These are phyloP conservation scores for Spodoptera littoralis DNA, from an alignment of 2,888 invertebrate species.

Conservation along the genomic window DNA sequence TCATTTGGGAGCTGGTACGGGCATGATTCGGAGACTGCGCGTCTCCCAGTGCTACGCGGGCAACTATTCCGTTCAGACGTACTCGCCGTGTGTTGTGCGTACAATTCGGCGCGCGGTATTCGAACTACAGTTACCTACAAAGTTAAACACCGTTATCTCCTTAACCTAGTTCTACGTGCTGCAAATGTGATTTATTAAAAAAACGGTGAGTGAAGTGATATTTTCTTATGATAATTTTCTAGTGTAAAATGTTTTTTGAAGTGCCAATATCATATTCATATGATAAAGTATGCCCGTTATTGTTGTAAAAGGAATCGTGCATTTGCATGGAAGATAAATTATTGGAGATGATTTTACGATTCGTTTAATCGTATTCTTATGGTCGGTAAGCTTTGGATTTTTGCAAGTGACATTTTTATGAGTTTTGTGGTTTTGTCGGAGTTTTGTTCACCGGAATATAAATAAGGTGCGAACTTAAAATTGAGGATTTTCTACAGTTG, in stretches of 20 bases:
- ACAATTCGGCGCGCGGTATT: conserved; percentile 55
- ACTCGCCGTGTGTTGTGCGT: conserved; percentile 49
- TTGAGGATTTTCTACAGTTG: conserved; percentile 20
- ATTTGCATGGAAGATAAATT: conserved; percentile 46
- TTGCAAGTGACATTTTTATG: conserved; percentile 44
- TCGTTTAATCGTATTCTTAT: conserved; percentile 45
- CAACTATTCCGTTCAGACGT: conserved; percentile 66
- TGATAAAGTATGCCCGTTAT: conserved; percentile 40
- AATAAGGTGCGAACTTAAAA: conserved; percentile 36
- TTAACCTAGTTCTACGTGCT: conserved; percentile 56
- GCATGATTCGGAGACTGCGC: conserved; percentile 83
- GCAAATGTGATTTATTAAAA: conserved; percentile 73
- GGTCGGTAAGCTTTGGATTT: conserved; percentile 47
- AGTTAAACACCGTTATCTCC: conserved; percentile 50
- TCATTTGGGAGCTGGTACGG: conserved; percentile 68
- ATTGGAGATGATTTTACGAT: conserved; percentile 53
- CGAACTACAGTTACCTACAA: conserved; percentile 57
- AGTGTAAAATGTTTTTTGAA: conserved; percentile 51
- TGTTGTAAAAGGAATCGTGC: conserved; percentile 44
- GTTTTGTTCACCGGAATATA: conserved; percentile 29
- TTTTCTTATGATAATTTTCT: conserved; percentile 42
- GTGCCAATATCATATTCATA: conserved; percentile 37
- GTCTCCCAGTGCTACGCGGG: conserved; percentile 77
- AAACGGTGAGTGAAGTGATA: conserved; percentile 74
- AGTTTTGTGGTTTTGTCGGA: conserved; percentile 20